Base-by-base conservation (phyloP, 2,888 invertebrate genomes). In the Bedellia somnulentella region DNA sequence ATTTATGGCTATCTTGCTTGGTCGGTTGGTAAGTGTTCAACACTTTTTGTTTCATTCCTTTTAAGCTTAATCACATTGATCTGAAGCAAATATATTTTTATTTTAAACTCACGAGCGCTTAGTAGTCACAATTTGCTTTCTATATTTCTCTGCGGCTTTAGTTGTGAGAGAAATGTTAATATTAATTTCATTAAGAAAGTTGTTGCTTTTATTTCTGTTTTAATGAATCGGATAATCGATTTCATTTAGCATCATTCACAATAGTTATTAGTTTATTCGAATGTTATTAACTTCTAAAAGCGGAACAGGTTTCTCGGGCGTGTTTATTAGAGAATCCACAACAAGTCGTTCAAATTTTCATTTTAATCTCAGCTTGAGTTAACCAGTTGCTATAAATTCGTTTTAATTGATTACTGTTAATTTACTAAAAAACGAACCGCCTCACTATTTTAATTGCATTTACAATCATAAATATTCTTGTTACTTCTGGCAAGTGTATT, bases 1-100 rank as follows among this genome's bases (percentile, higher is more conserved):
- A 73, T 73, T 71, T 73, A 71, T 71, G 54, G 59, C 62, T 49
- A 61, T 58, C 60, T 61, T 58, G 52, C 59, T 54, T 57, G 53
- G 51, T 61, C 58, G 57, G 57, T 63, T 57, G 57, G 63, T 64
- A 56, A 63, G 58, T 54, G 55, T 51, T 53, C 50, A 38, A 43
- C 50, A 55, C 57, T 67, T 70, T 70, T 71, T 71, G 61, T 66
- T 64, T 56, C 52, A 52, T 54, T 57, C 57, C 47, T 48, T 51
- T 46, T 45, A 50, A 54, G 57, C 59, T 70, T 71, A 70, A 71
- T 71, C 67, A 67, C 60, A 50, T 57, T 58, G 60, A 66, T 70
- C 60, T 60, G 46, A 47, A 38, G 45, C 49, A 66, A 67, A 67
- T 66, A 57, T 52, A 56, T 50, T 59, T 60, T 63, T 49, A 52